Evolutionary conservation across 2,888 invertebrate genomes (phyloP).

Genomic region (Eupeodes luniger): DNA sequence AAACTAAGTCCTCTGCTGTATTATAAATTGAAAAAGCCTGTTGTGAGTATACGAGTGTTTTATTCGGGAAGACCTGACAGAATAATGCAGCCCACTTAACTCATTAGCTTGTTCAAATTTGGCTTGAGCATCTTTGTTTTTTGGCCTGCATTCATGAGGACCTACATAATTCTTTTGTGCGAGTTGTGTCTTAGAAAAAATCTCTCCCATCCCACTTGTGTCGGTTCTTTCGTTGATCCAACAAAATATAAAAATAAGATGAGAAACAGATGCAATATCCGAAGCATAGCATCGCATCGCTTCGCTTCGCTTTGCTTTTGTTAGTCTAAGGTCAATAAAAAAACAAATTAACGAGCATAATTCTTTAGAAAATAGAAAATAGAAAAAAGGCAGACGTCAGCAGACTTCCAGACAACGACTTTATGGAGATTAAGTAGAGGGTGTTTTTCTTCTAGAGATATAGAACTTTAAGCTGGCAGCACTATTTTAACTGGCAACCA

Average conservation of each 20-base stretch:
- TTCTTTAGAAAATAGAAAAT: slow-evolving; percentile 36
- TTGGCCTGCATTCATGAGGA: slow-evolving; percentile 48
- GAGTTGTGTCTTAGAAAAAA: background rate
- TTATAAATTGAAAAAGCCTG: slow-evolving; percentile 51
- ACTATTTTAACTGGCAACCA: too few species aligned
- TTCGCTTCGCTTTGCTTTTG: slow-evolving; percentile 34
- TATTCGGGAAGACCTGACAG: background rate
- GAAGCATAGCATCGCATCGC: slow-evolving; percentile 23
- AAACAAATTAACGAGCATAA: slow-evolving; percentile 76
- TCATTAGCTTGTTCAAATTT: slow-evolving; percentile 75
- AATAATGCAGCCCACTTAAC: slow-evolving; percentile 55
- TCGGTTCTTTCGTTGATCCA: background rate
- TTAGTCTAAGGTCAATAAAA: slow-evolving; percentile 73
- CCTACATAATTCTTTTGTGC: slow-evolving; percentile 54
- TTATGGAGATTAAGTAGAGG: background rate
- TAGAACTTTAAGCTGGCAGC: too few species aligned
- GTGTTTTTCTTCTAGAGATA: too few species aligned
- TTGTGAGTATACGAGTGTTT: background rate
- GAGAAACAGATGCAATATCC: slow-evolving; percentile 46
- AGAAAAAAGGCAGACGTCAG: background rate
- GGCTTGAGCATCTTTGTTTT: slow-evolving; percentile 59
- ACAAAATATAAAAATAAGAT: background rate
- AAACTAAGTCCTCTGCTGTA: slow-evolving; percentile 50
- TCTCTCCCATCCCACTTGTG: background rate
- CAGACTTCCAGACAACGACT: slow-evolving; percentile 24